These are phyloP conservation scores for Micrastur ruficollis DNA, from an alignment of 2,797 vertebrate species.

Conservation along the genomic window DNA sequence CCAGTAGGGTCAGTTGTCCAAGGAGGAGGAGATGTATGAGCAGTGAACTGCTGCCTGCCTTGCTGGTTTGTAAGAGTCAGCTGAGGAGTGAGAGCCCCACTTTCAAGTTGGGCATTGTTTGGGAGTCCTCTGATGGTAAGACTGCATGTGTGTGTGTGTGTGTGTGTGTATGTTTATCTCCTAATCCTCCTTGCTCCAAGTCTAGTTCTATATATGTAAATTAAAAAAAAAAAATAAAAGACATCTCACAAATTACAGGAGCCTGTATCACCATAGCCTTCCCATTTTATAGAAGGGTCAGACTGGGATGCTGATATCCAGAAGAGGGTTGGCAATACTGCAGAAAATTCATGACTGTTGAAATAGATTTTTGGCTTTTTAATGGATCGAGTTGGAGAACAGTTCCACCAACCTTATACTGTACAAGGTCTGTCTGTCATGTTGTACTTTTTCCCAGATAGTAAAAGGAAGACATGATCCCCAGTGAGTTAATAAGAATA, in stretches of 20 bases:
- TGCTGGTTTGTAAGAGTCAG: background rate
- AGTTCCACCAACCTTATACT: background rate
- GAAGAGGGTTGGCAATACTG: background rate
- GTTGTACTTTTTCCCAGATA: background rate
- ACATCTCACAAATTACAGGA: background rate
- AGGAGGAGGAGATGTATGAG: background rate
- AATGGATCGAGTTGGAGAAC: background rate
- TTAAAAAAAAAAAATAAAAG: background rate
- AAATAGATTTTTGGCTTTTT: background rate
- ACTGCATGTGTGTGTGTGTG: background rate
- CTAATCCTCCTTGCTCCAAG: background rate
- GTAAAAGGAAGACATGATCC: background rate
- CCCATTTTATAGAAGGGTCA: background rate
- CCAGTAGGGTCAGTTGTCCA: background rate
- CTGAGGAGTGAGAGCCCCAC: background rate
- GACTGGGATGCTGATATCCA: background rate
- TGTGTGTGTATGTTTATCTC: background rate
- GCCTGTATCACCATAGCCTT: background rate
- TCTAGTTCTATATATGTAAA: background rate
- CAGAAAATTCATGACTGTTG: background rate
- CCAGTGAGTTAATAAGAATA: background rate
- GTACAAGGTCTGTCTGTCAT: background rate
- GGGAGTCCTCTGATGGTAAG: background rate
- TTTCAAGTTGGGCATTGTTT: background rate
- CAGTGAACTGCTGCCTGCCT: background rate